Evolutionary conservation across 1,140 invertebrate genomes (phyloP).

Genomic region (Aphelenchoides besseyi): DNA sequence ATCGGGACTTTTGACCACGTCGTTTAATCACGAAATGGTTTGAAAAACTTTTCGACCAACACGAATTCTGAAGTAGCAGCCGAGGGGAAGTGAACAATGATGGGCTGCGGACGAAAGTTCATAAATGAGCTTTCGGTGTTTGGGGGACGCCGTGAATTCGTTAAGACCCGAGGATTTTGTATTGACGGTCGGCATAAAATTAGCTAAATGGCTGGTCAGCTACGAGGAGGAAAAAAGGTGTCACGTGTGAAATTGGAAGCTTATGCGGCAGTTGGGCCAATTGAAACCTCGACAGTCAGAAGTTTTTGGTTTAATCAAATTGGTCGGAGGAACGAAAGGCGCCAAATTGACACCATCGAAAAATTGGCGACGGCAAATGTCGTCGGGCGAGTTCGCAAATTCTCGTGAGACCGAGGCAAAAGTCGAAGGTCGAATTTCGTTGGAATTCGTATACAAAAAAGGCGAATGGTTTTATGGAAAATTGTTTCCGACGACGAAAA

Average conservation of each 20-base stretch:
- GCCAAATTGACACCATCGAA: background rate
- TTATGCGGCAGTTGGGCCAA: background rate
- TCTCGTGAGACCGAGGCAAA: background rate
- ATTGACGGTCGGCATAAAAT: background rate
- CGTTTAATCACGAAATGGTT: too few relatives aligned
- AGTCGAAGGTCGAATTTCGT: conserved; percentile 1
- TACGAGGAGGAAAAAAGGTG: too few relatives aligned
- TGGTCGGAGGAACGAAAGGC: background rate
- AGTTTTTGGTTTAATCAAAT: background rate
- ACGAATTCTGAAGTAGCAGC: too few relatives aligned
- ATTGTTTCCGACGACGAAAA: too few relatives aligned
- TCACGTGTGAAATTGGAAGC: background rate
- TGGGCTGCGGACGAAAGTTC: background rate
- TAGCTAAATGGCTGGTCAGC: background rate
- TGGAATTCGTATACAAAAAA: background rate
- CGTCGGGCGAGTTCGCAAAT: background rate
- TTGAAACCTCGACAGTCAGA: background rate
- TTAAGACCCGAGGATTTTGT: background rate
- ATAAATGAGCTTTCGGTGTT: background rate
- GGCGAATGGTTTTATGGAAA: too few relatives aligned
- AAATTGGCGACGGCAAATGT: too few relatives aligned
- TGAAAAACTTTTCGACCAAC: too few relatives aligned
- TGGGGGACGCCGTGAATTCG: too few relatives aligned
- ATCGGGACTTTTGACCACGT: too few relatives aligned
- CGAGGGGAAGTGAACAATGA: too few relatives aligned